phyloP scores from a whole-genome alignment of 2,888 invertebrate genomes.

The Encarsia formosa region DNA sequence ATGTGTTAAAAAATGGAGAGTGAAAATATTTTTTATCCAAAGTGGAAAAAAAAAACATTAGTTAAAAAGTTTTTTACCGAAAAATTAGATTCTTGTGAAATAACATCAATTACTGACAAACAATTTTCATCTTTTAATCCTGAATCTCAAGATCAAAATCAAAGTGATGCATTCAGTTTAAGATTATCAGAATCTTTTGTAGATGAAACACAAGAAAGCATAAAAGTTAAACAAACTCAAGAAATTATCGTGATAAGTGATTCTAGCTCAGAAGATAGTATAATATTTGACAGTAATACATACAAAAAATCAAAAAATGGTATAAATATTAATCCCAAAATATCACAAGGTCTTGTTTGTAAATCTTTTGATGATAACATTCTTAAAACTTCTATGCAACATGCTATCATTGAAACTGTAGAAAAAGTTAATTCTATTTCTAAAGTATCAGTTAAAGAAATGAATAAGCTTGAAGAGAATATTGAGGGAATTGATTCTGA shows the following conservation, averaged over 20 bases:
- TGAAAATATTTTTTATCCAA: no score
- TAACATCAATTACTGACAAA: no score
- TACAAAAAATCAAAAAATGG: not conserved
- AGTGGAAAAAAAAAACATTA: no score
- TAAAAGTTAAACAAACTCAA: constrained; percentile 1
- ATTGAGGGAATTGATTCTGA: constrained; percentile 28
- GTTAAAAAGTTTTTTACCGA: no score
- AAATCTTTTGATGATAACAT: constrained; percentile 32
- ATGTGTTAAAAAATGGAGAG: no score
- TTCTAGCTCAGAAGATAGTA: constrained; percentile 36
- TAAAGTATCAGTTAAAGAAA: constrained; percentile 15
- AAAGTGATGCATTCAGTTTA: constrained; percentile 20
- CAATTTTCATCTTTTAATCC: constrained; percentile 18
- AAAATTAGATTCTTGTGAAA: no score
- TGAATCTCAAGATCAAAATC: constrained; percentile 13
- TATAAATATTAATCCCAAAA: not conserved
- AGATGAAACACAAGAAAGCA: constrained; percentile 28
- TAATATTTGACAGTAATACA: not conserved
- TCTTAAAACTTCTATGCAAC: not conserved
- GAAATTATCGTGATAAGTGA: constrained; percentile 44
- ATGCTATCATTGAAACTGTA: not conserved
- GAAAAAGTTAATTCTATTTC: constrained; percentile 1
- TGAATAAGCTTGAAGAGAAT: constrained; percentile 18
- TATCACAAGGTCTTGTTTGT: no score
- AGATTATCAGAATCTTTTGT: constrained; percentile 26